Evolutionary conservation across 2,113 vertebrate species (phyloP), one percentile per base, ranked within the genome.

Genomic region (Thymallus thymallus): DNA sequence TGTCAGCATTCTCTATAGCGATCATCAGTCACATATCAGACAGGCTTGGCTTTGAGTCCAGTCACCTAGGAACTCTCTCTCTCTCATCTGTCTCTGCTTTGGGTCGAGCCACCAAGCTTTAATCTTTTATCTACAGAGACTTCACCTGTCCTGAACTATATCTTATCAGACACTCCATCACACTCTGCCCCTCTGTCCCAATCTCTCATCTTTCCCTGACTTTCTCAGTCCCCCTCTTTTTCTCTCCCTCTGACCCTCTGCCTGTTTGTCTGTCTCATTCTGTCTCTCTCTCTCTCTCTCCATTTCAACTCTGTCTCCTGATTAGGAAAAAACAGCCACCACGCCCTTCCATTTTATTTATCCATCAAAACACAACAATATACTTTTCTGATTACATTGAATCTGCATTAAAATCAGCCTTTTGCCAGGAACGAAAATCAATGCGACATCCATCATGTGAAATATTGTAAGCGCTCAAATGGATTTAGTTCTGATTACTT

Each of bases 381-480:
- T 41, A 67, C 4, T 0, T 24, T 24, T 24, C 10, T 65, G 30
- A 72, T 46, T 75, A 48, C 61, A 29, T 3, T 48, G 29, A 26
- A 7, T 56, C 74, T 26, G n/a, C 22, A 20, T 56, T 22, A 16
- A 30, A 9, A 1, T 3, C 60, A 55, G 60, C 24, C 7, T 45
- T 41, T 41, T 41, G 71, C 73, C 71, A 13, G 69, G n/a, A 3
- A 29, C 74, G 68, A 73, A 46, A 55, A 75, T 65, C 75, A 67
- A 63, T 41, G 23, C 18, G 45, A 12, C 78, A 29, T 64, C 60
- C 51, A 56, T 73, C 48, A 26, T 13, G 22, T 0, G 48, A 35
- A 62, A 41, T 62, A 41, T 41, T 72, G 41, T 22, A 48, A 68
- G 51, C 77, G 13, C 60, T 64, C 22, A 46, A 55, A 30, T 60